phyloP scores from a whole-genome alignment of 2,888 invertebrate genomes.

The Platycheirus albimanus region DNA sequence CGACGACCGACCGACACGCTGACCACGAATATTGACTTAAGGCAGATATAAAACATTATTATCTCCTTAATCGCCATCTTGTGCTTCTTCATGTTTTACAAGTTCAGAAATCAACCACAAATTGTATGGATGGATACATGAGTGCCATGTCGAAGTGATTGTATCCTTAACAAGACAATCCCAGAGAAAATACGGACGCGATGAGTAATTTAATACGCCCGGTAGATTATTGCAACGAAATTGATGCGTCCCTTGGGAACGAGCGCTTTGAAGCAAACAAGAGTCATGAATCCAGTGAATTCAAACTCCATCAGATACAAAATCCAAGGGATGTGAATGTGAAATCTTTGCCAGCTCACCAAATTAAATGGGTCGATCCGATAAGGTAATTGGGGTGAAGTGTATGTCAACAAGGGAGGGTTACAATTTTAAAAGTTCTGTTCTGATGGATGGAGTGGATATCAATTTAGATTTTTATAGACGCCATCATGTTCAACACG shows the following conservation, averaged over 20 bases:
- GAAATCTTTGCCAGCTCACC: slow-evolving; percentile 56
- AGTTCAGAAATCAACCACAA: slow-evolving; percentile 62
- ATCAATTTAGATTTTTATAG: slow-evolving; percentile 57
- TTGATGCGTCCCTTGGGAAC: slow-evolving; percentile 71
- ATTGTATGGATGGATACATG: slow-evolving; percentile 33
- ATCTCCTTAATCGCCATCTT: slow-evolving; percentile 46
- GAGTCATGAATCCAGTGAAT: too few relatives aligned
- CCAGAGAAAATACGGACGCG: slow-evolving; percentile 76
- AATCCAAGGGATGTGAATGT: slow-evolving; percentile 46
- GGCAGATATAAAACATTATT: slow-evolving; percentile 54
- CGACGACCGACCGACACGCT: too few relatives aligned
- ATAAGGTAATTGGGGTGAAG: slow-evolving; percentile 82
- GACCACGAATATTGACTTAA: slow-evolving; percentile 59
- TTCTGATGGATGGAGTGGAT: slow-evolving; percentile 69
- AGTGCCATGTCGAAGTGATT: slow-evolving; percentile 53
- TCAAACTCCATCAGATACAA: slow-evolving; percentile 9
- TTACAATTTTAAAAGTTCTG: slow-evolving; percentile 42
- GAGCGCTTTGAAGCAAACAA: too few relatives aligned
- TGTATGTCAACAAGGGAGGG: slow-evolving; percentile 75
- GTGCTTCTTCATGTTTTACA: slow-evolving; percentile 21
- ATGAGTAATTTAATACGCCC: slow-evolving; percentile 81
- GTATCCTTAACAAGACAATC: slow-evolving; percentile 81
- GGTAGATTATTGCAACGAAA: slow-evolving; percentile 68
- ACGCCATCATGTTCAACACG: slow-evolving; percentile 65
- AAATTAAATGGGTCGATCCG: slow-evolving; percentile 81